Evolutionary conservation across 2,113 vertebrate genomes (phyloP).

Genomic region (Myotis brandtii): DNA sequence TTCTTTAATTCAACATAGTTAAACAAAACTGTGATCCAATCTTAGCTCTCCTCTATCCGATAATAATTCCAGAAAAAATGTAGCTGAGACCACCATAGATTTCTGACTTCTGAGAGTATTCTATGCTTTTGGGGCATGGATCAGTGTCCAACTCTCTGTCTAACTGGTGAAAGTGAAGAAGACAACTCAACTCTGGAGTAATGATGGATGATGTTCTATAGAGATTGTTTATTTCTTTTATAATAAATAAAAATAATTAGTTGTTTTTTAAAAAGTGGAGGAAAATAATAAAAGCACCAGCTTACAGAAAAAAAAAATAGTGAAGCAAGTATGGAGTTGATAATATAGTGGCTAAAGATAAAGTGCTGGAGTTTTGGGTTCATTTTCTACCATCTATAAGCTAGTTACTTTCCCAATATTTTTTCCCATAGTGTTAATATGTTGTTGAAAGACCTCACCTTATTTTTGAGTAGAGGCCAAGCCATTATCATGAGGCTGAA

Average conservation of each 20-base stretch:
- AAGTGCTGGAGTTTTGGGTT: not conserved
- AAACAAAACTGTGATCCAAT: not conserved
- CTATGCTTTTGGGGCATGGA: not conserved
- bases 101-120: not conserved
- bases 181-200: not conserved
- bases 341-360: not conserved
- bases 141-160: not conserved
- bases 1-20: not conserved
- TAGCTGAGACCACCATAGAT: not conserved
- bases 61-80: not conserved
- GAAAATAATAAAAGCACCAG: not conserved
- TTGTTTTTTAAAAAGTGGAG: not conserved
- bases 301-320: not conserved
- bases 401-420: not conserved
- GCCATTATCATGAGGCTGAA: not conserved
- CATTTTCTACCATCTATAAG: not conserved
- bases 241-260: not conserved
- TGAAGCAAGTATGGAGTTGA: not conserved
- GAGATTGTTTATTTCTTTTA: not conserved
- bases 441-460: not conserved
- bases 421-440: no score
- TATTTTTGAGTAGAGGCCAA: not conserved
- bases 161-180: not conserved
- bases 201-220: not conserved
- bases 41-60: accelerated